Evolutionary conservation across 2,888 invertebrate genomes (phyloP).

Genomic region (Alcis repandata): DNA sequence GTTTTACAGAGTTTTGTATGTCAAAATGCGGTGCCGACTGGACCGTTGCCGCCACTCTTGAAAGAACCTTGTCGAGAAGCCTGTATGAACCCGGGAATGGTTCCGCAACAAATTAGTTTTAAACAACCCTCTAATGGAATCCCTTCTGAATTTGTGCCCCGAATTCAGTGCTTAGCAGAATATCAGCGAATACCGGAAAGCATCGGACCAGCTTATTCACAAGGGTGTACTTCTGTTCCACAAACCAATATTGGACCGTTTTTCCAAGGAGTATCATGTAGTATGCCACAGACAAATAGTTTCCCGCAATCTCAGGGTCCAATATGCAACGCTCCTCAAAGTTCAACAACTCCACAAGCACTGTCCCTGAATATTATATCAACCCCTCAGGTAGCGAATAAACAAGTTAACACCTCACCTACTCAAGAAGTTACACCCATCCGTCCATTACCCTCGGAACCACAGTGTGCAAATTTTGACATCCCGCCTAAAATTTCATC

Average conservation of each 20-base stretch:
- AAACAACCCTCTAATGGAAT: conserved; percentile 18
- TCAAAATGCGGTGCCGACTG: conserved; percentile 39
- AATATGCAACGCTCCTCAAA: conserved; percentile 8
- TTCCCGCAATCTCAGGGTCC: conserved; percentile 10
- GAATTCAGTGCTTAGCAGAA: background rate
- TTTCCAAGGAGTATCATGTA: background rate
- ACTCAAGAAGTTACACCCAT: conserved; percentile 13
- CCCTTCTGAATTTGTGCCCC: conserved; percentile 5
- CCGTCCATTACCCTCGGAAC: conserved; percentile 3
- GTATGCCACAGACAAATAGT: background rate
- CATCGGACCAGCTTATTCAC: conserved; percentile 3
- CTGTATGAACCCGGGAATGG: conserved; percentile 5
- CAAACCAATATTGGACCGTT: conserved; percentile 8
- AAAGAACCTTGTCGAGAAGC: conserved; percentile 30
- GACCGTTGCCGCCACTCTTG: conserved; percentile 25
- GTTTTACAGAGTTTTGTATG: conserved; percentile 51
- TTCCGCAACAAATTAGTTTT: conserved; percentile 32
- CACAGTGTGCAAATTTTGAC: conserved; percentile 12
- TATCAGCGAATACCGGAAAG: conserved; percentile 14
- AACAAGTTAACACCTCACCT: background rate
- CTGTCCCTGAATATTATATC: conserved; percentile 3
- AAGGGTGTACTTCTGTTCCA: background rate
- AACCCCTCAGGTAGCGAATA: background rate
- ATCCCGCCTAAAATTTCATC: background rate
- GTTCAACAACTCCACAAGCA: conserved; percentile 2